phyloP scores from a whole-genome alignment of 1,140 invertebrate species.

The Aplysia californica region DNA sequence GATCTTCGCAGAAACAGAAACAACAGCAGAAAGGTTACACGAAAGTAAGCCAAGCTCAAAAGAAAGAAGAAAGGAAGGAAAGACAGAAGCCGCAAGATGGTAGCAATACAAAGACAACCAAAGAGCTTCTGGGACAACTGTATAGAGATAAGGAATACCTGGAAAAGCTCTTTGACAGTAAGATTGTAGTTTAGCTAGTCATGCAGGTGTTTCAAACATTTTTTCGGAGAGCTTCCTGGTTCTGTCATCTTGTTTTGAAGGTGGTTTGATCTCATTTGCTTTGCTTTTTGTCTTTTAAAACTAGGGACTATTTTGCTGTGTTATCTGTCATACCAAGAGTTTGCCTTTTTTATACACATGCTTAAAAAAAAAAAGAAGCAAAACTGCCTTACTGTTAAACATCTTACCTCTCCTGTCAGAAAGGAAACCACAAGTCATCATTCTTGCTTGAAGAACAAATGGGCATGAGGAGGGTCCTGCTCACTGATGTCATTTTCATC shows the following conservation, averaged over 20 bases:
- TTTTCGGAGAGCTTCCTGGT: not conserved
- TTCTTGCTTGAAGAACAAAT: too few species aligned
- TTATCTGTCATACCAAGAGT: too few species aligned
- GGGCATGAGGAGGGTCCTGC: too few species aligned
- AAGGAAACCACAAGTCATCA: too few species aligned
- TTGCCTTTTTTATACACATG: too few species aligned
- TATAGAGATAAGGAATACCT: slow-evolving; percentile 65
- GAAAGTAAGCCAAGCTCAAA: slow-evolving; percentile 37
- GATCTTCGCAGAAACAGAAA: slow-evolving; percentile 53
- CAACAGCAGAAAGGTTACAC: slow-evolving; percentile 46
- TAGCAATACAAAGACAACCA: slow-evolving; percentile 61
- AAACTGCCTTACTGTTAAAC: too few species aligned
- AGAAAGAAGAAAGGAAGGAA: slow-evolving; percentile 54
- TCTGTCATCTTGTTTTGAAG: not conserved
- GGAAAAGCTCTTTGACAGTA: slow-evolving; percentile 65
- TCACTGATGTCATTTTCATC: not conserved
- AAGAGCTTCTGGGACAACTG: slow-evolving; percentile 66
- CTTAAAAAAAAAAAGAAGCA: not conserved
- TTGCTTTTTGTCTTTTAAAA: not conserved
- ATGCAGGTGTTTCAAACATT: too few species aligned
- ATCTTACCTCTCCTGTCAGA: too few species aligned
- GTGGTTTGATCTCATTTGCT: not conserved
- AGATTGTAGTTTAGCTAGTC: too few species aligned
- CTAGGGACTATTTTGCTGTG: not conserved
- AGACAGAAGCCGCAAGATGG: slow-evolving; percentile 43